Percentiles rank a stretch among this genome's conserved stretches.
Conservation (phyloP, 2,797 vertebrate species). For the Hephaestus fuliginosus region DNA sequence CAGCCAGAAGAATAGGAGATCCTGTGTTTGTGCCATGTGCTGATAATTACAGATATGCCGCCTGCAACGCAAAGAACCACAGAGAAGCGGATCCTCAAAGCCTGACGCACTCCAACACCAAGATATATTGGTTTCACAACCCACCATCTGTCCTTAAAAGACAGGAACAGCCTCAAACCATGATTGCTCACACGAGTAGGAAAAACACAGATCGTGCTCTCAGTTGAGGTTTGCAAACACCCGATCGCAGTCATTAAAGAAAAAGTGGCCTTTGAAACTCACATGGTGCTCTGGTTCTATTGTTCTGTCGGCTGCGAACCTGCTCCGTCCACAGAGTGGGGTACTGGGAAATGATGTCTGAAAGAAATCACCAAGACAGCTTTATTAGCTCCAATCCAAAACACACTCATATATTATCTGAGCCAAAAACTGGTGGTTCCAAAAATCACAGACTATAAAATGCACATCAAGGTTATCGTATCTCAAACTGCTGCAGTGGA, state of each 20-base stretch:
- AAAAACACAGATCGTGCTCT: constrained; percentile 66
- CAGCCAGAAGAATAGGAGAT: constrained; percentile 64
- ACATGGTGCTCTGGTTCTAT: constrained; percentile 94
- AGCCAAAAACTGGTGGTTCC: constrained; percentile 58
- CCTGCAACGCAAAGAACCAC: constrained; percentile 67
- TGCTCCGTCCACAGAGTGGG: constrained; percentile 97
- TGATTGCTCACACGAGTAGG: constrained; percentile 72
- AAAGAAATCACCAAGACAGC: constrained; percentile 54
- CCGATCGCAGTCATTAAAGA: constrained; percentile 57
- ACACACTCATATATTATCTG: constrained; percentile 47
- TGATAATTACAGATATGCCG: constrained; percentile 77
- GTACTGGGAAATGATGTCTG: constrained; percentile 94
- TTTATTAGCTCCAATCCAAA: constrained; percentile 70
- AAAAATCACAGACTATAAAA: constrained; percentile 70
- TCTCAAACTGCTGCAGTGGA: constrained; percentile 49
- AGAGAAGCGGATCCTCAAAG: constrained; percentile 73
- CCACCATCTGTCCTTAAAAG: constrained; percentile 75
- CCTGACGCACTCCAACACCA: constrained; percentile 70
- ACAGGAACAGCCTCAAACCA: constrained; percentile 76
- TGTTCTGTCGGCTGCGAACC: constrained; percentile 95
- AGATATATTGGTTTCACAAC: constrained; percentile 75
- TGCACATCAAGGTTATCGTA: constrained; percentile 60
- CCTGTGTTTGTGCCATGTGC: constrained; percentile 77
- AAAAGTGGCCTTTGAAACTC: constrained; percentile 74
- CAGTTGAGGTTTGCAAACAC: constrained; percentile 69